Conservation (phyloP, 2,113 vertebrate genomes). For the Glaucomys volans region DNA sequence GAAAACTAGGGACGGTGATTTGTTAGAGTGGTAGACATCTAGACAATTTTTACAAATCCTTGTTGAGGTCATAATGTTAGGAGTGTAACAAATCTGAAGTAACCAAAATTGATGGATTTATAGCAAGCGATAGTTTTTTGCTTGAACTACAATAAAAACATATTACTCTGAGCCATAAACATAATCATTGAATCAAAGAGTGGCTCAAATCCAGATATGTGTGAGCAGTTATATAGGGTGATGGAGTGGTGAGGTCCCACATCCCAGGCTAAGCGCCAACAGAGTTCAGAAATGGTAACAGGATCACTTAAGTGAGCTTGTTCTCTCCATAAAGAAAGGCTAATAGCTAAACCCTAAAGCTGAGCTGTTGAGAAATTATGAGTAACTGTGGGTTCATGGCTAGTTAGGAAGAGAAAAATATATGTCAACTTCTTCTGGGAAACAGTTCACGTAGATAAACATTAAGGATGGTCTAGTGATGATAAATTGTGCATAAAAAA, state of each 20-base stretch:
- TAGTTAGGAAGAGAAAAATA: background rate
- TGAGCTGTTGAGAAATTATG: background rate
- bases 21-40: background rate
- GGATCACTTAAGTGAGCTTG: background rate
- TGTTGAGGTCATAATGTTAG: background rate
- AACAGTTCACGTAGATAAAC: conserved; percentile 50
- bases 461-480: conserved; percentile 32
- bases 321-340: background rate
- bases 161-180: conserved; percentile 4
- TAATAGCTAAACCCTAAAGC: background rate
- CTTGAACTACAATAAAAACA: conserved; percentile 27
- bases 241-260: background rate
- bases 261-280: background rate
- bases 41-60: conserved; percentile 10
- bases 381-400: background rate
- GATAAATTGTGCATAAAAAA: conserved; percentile 60
- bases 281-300: background rate
- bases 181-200: conserved; percentile 32
- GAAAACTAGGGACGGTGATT: background rate
- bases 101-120: conserved; percentile 44
- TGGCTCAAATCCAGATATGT: background rate
- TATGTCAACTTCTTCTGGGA: conserved; percentile 43
- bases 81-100: conserved; percentile 34
- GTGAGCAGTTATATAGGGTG: background rate
- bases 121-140: conserved; percentile 39